Percentiles rank a stretch among this genome's conserved stretches.
phyloP scores from a whole-genome alignment of 2,797 vertebrate species.

The Oceanodroma leucorhoa region DNA sequence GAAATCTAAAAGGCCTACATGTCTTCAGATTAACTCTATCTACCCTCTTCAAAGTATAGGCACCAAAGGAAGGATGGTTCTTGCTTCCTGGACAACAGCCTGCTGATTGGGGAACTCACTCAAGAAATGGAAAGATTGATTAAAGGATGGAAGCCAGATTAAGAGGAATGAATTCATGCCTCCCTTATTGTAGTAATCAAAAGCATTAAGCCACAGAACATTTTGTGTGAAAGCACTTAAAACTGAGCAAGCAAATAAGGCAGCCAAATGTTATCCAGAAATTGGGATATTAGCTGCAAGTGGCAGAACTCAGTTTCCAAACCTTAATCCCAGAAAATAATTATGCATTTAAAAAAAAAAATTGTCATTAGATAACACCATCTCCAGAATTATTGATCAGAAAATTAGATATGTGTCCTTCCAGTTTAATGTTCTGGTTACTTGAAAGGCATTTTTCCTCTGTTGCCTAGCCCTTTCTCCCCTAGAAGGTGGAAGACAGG shows the following conservation, averaged over 20 bases:
- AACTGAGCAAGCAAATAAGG: background rate
- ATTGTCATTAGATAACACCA: background rate
- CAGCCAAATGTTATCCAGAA: background rate
- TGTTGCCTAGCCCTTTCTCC: background rate
- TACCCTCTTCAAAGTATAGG: background rate
- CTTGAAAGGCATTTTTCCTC: background rate
- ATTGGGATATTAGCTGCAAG: background rate
- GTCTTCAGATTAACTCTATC: background rate
- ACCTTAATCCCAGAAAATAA: background rate
- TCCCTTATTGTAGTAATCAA: background rate
- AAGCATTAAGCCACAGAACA: background rate
- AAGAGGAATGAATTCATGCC: background rate
- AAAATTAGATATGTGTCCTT: background rate
- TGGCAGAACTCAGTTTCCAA: background rate
- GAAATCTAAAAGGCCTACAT: background rate
- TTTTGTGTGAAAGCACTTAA: background rate
- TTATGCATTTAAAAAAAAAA: background rate
- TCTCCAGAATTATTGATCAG: background rate
- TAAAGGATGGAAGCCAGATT: background rate
- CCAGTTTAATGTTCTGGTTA: background rate
- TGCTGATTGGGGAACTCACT: background rate
- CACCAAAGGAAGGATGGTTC: background rate
- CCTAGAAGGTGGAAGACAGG: background rate
- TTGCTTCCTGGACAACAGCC: background rate
- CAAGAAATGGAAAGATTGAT: background rate